Conservation (phyloP, 2,888 invertebrate genomes). For the Antheraea yamamai region DNA sequence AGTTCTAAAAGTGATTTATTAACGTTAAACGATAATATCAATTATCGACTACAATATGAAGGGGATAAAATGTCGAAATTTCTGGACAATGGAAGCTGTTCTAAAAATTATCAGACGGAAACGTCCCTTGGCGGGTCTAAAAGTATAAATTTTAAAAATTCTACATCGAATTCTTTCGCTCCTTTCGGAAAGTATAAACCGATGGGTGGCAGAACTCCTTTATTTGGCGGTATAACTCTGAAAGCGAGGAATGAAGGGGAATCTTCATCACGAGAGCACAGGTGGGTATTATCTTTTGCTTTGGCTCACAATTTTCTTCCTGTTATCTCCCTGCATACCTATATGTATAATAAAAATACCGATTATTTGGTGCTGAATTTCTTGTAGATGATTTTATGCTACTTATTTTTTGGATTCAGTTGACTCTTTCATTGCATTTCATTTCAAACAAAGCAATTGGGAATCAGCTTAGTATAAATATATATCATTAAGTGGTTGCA, state of each 20-base stretch:
- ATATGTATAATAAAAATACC: no score
- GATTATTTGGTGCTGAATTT: no score
- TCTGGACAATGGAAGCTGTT: slow-evolving; percentile 62
- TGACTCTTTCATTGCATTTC: no score
- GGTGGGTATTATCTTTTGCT: slow-evolving; percentile 43
- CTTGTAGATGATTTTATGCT: no score
- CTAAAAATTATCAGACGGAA: slow-evolving; percentile 62
- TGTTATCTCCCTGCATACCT: no score
- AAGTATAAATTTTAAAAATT: slow-evolving; percentile 59
- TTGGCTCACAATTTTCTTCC: no score
- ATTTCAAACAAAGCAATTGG: no score
- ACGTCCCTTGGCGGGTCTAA: slow-evolving; percentile 69
- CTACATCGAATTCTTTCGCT: slow-evolving; percentile 60
- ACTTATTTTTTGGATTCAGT: no score
- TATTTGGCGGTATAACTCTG: slow-evolving; percentile 68
- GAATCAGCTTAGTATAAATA: no score
- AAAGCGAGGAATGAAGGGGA: slow-evolving; percentile 61
- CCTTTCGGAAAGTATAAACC: slow-evolving; percentile 64
- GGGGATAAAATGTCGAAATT: slow-evolving; percentile 58
- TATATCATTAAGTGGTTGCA: no score
- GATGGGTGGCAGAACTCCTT: slow-evolving; percentile 51
- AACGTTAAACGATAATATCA: slow-evolving; percentile 78
- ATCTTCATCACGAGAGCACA: slow-evolving; percentile 58
- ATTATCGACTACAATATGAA: slow-evolving; percentile 76
- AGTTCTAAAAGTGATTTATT: slow-evolving; percentile 79